phyloP scores from a whole-genome alignment of 2,888 invertebrate genomes.

The Gryllus longicercus region DNA sequence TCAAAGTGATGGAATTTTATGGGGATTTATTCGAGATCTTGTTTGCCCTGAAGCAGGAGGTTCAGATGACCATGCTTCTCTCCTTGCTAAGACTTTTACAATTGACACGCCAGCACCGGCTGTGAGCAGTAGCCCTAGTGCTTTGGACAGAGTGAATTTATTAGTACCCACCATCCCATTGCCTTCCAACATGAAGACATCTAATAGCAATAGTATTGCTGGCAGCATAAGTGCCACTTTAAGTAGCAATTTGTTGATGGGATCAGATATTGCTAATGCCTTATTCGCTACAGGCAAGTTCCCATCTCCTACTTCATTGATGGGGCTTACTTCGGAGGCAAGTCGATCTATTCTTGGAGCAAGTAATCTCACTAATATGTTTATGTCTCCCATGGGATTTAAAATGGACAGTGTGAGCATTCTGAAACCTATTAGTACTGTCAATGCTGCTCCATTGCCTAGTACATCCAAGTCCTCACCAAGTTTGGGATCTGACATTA shows the following conservation, averaged over 20 bases:
- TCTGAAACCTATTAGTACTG: constrained; percentile 58
- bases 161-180: constrained; percentile 47
- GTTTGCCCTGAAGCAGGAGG: constrained; percentile 62
- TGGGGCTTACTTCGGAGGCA: constrained; percentile 34
- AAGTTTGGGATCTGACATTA: constrained; percentile 24
- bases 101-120: constrained; percentile 29
- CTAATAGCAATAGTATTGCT: constrained; percentile 18
- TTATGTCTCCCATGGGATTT: constrained; percentile 67
- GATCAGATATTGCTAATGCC: constrained; percentile 61
- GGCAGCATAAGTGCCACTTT: constrained; percentile 3
- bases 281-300: constrained; percentile 65
- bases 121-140: constrained; percentile 27
- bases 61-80: constrained; percentile 30
- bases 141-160: constrained; percentile 41
- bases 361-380: constrained; percentile 57
- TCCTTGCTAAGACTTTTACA: constrained; percentile 20
- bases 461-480: constrained; percentile 40
- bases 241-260: constrained; percentile 33
- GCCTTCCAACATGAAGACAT: constrained; percentile 47
- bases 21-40: constrained; percentile 75
- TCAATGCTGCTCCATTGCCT: constrained; percentile 56
- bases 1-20: constrained; percentile 69
- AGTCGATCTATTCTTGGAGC: constrained; percentile 30
- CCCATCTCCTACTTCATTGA: constrained; percentile 45
- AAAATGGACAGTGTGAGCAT: constrained; percentile 60